These are phyloP conservation scores for Drosophila multiciliata DNA, from an alignment of 2,888 invertebrate species.

Conservation along the genomic window DNA sequence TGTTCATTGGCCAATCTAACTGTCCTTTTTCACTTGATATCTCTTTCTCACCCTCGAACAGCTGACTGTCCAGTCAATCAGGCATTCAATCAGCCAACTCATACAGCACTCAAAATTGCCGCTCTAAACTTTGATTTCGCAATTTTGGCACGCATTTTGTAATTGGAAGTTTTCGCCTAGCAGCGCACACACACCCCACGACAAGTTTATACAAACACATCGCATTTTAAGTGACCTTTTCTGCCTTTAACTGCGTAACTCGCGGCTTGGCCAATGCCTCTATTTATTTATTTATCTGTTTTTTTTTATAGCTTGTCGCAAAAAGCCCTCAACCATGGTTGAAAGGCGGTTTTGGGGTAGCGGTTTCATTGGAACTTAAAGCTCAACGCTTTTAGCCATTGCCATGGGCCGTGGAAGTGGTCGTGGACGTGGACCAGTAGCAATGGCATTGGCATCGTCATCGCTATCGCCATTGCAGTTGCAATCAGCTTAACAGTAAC, in stretches of 20 bases:
- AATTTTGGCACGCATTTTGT: conserved; percentile 68
- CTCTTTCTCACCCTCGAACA: conserved; percentile 8
- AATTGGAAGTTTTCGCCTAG: conserved; percentile 66
- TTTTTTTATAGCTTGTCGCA: conserved; percentile 6
- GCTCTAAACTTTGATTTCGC: conserved; percentile 74
- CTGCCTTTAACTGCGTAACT: conserved; percentile 48
- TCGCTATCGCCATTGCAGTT: conserved; percentile 50
- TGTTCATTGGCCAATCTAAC: conserved; percentile 48
- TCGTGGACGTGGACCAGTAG: conserved; percentile 2
- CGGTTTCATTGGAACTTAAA: conserved; percentile 38
- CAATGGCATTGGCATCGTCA: conserved; percentile 16
- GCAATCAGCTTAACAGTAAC: conserved; percentile 82
- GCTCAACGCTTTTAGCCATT: conserved; percentile 70
- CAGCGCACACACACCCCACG: conserved; percentile 1
- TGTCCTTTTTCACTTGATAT: conserved; percentile 10
- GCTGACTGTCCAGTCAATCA: conserved; percentile 61
- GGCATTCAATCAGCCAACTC: conserved; percentile 73
- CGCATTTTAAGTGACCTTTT: conserved; percentile 61
- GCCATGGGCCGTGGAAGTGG: conserved; percentile 13
- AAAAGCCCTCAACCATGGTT: neutral
- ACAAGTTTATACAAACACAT: conserved; percentile 40
- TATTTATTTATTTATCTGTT: conserved; percentile 62
- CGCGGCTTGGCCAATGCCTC: conserved; percentile 38
- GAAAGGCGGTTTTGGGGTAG: neutral
- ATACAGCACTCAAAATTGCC: conserved; percentile 54